Conservation (phyloP, 2,113 vertebrate species). For the Forbesichthys papilliferus region DNA sequence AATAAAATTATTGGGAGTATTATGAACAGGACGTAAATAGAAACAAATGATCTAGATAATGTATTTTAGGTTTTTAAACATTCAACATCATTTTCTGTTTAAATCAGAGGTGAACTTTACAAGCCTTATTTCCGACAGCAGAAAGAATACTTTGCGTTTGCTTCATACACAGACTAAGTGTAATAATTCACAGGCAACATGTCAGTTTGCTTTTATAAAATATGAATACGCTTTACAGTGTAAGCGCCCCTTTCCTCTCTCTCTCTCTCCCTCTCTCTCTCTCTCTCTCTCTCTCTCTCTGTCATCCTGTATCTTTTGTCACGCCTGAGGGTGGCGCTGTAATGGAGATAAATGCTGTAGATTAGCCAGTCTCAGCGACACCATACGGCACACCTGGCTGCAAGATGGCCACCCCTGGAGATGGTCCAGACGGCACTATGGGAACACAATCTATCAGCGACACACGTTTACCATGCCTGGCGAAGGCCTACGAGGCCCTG, state of each 20-base stretch:
- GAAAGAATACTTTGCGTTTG: too few relatives aligned
- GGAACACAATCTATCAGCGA: conserved; percentile 31
- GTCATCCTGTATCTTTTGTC: conserved; percentile 1
- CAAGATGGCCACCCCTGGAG: conserved; percentile 7
- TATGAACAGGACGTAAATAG: too few relatives aligned
- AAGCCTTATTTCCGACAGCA: too few relatives aligned
- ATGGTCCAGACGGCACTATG: conserved; percentile 32
- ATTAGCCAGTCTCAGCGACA: conserved; percentile 39
- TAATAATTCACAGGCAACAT: not conserved
- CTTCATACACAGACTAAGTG: too few relatives aligned
- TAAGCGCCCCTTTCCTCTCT: conserved; percentile 15
- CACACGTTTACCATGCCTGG: not conserved
- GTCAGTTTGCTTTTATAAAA: conserved; percentile 23
- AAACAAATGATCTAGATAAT: too few relatives aligned
- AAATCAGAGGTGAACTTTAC: too few relatives aligned
- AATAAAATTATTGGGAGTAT: too few relatives aligned
- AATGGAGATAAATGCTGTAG: conserved; percentile 63
- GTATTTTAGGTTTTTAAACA: too few relatives aligned
- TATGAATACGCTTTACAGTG: not conserved
- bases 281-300: conserved; percentile 6
- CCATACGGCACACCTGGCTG: conserved; percentile 37
- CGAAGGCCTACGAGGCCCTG: not conserved
- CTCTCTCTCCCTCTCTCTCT: not conserved
- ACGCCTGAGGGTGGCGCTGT: conserved; percentile 50
- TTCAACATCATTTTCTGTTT: too few relatives aligned